A percentile compares a stretch with the other conserved stretches of the same genome.
These are phyloP conservation scores for Labeo rohita DNA, from an alignment of 2,113 vertebrate genomes.

Conservation along the genomic window DNA sequence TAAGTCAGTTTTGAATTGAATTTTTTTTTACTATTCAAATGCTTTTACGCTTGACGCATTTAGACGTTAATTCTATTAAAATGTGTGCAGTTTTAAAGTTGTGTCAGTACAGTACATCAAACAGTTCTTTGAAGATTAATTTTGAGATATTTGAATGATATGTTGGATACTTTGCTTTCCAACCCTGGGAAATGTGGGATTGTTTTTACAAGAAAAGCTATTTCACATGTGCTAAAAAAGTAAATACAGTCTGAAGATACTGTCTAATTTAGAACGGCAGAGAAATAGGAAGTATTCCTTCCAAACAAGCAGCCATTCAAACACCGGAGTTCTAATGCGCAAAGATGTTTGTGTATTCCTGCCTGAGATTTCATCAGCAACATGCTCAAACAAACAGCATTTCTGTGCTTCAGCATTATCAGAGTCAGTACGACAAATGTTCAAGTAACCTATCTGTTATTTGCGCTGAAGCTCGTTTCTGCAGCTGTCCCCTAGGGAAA, in stretches of 20 bases:
- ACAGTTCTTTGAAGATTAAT: neutral
- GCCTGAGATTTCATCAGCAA: neutral
- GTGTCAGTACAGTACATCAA: neutral
- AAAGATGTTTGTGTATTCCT: neutral
- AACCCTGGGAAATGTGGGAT: neutral
- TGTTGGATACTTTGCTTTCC: neutral
- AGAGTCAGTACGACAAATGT: neutral
- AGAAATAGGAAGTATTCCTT: neutral
- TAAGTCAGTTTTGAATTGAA: too few relatives aligned
- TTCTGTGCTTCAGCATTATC: neutral
- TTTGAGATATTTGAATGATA: neutral
- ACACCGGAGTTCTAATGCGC: neutral
- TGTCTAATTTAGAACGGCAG: neutral
- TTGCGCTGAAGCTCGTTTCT: constrained; percentile 55
- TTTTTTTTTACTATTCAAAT: too few relatives aligned
- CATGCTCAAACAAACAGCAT: neutral
- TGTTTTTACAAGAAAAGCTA: neutral
- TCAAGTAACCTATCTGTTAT: constrained; percentile 4
- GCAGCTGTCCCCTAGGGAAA: constrained; percentile 46
- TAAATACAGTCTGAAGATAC: neutral
- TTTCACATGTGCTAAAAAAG: neutral
- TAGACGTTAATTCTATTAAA: neutral
- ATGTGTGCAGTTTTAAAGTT: neutral
- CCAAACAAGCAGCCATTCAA: neutral
- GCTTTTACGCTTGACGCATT: too few relatives aligned